Evolutionary conservation across 2,888 invertebrate genomes (phyloP).

Genomic region (Mactromeris polynyma): DNA sequence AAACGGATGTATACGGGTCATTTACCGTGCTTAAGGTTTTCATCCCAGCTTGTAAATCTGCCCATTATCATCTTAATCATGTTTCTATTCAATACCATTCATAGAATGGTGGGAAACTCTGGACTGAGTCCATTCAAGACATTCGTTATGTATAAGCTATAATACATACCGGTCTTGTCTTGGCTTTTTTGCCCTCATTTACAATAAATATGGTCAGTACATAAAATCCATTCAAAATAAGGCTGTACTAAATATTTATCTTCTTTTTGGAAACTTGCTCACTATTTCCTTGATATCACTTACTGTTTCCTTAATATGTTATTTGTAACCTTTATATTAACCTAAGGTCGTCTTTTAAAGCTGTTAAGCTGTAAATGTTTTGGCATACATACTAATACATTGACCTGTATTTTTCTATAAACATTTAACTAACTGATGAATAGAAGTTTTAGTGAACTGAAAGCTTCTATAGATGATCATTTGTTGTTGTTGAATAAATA

Average conservation of each 20-base stretch:
- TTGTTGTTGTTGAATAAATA: neutral
- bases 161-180: neutral
- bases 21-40: neutral
- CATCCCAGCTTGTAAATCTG: neutral
- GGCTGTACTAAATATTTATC: neutral
- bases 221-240: neutral
- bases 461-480: neutral
- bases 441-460: neutral
- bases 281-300: neutral
- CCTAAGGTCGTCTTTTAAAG: neutral
- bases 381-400: neutral
- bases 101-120: constrained; percentile 9
- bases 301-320: neutral
- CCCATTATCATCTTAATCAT: neutral
- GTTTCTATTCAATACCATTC: neutral
- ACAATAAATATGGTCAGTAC: constrained; percentile 6
- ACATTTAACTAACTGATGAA: neutral
- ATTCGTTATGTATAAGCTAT: neutral
- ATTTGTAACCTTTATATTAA: constrained; percentile 3
- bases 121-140: neutral
- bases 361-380: neutral
- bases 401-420: neutral
- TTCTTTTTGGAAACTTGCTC: neutral
- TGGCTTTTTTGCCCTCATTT: neutral
- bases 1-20: constrained; percentile 11